These are phyloP conservation scores for Cydia splendana DNA, from an alignment of 1,140 invertebrate species.

Conservation along the genomic window DNA sequence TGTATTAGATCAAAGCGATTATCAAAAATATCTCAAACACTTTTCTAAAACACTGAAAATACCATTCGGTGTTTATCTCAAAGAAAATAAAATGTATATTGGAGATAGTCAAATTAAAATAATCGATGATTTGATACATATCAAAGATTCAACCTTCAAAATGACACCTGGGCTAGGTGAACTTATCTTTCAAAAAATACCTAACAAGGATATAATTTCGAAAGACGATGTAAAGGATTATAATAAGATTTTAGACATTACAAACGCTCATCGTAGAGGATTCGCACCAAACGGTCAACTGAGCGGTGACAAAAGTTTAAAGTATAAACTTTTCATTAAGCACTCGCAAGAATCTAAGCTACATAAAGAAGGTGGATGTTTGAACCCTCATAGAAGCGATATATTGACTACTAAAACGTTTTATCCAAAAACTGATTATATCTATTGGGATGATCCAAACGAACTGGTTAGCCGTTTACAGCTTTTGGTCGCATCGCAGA, in stretches of 20 bases:
- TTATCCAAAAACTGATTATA: conserved; percentile 34
- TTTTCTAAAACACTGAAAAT: not conserved
- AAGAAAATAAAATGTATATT: not conserved
- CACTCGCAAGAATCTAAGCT: not conserved
- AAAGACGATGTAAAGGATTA: not conserved
- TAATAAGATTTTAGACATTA: not conserved
- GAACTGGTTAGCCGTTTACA: conserved; percentile 40
- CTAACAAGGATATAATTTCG: not conserved
- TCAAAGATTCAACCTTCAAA: not conserved
- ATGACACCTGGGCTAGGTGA: not conserved
- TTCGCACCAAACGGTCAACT: not conserved
- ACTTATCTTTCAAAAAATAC: not conserved
- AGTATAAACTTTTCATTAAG: not conserved
- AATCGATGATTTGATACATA: not conserved
- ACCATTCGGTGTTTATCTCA: not conserved
- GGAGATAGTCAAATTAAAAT: conserved; percentile 2
- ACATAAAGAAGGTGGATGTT: not conserved
- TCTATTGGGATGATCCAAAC: conserved; percentile 42
- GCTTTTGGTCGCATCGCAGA: conserved; percentile 50
- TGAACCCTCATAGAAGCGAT: not conserved
- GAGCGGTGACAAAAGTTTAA: not conserved
- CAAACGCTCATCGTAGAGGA: not conserved
- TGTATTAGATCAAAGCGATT: not conserved
- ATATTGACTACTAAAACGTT: not conserved
- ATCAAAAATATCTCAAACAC: no score